Evolutionary conservation across 2,888 invertebrate genomes (phyloP), one percentile per base, ranked within the genome.

Genomic region (Entomobrya proxima): DNA sequence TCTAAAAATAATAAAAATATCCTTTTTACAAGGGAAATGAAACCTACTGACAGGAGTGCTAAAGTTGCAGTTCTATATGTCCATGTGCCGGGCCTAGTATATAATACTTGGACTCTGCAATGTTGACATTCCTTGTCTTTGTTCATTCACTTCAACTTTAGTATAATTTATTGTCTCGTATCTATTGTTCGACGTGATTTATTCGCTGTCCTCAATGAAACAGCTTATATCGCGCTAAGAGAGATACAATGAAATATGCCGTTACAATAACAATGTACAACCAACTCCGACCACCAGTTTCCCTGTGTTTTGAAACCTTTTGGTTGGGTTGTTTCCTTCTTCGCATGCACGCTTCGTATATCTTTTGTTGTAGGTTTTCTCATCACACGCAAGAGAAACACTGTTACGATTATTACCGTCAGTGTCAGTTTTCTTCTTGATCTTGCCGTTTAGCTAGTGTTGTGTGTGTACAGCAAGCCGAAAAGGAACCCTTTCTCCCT

Each of bases 101-200:
- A 75, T 75, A 82, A 75, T 82, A 64, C 75, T 75, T 64, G 64
- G 75, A 75, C 64, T 80, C 64, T 67, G 64, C 30, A 55, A 52
- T 52, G 82, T 77, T 87, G 87, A 87, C 87, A 80, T 76, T 87
- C 80, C 84, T 87, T 87, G 87, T 87, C 87, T 87, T 87, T 87
- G 76, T 84, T 87, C 87, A 87, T 87, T 87, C 87, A 84, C 84
- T 84, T 87, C 84, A 83, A 87, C 84, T 84, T 84, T 75, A 58
- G 30, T 44, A 75, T 87, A 87, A 87, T 87, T 87, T 87, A 87
- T 87, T 87, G 87, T 87, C 80, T 84, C 58, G 84, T 87, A 87
- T 87, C 87, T 84, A 76, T 87, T 87, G 87, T 87, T 79, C 79
- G 84, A 86, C 84, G 84, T 87, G 87, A 87, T 87, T 87, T 87